phyloP scores from a whole-genome alignment of 2,113 vertebrate genomes.

The Mesoclemmys tuberculata region DNA sequence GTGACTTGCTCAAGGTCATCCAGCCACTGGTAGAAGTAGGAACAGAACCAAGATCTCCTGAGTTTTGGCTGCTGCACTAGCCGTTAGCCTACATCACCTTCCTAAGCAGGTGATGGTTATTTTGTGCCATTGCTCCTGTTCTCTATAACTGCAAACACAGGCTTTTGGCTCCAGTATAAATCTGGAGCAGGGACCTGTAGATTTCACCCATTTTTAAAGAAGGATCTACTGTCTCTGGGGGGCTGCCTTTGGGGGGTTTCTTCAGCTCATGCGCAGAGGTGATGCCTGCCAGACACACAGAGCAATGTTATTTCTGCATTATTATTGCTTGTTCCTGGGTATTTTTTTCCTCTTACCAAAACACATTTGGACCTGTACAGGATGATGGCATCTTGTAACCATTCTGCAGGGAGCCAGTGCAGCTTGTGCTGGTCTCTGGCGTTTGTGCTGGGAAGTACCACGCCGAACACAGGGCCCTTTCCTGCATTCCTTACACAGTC shows the following conservation, averaged over 20 bases:
- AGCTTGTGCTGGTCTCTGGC: neutral
- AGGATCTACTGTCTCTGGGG: neutral
- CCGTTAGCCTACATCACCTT: neutral
- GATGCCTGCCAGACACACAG: neutral
- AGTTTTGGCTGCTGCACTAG: too few species aligned
- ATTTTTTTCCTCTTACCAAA: neutral
- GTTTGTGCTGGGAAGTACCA: neutral
- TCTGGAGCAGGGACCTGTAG: accelerated
- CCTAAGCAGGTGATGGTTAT: neutral
- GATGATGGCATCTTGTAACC: neutral
- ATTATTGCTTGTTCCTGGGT: neutral
- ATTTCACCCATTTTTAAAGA: neutral
- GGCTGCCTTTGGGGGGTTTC: neutral
- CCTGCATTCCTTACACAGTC: neutral
- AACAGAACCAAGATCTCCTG: neutral
- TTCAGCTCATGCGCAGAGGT: neutral
- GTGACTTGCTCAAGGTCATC: neutral
- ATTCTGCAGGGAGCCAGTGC: neutral
- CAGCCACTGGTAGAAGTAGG: neutral
- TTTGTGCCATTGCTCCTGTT: neutral
- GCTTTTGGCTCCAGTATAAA: neutral
- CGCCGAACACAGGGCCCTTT: neutral
- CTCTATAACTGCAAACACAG: neutral
- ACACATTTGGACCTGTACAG: neutral
- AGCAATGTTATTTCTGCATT: neutral